Conservation (phyloP, 2,888 invertebrate species). For the Rhopalosiphum nymphaeae region DNA sequence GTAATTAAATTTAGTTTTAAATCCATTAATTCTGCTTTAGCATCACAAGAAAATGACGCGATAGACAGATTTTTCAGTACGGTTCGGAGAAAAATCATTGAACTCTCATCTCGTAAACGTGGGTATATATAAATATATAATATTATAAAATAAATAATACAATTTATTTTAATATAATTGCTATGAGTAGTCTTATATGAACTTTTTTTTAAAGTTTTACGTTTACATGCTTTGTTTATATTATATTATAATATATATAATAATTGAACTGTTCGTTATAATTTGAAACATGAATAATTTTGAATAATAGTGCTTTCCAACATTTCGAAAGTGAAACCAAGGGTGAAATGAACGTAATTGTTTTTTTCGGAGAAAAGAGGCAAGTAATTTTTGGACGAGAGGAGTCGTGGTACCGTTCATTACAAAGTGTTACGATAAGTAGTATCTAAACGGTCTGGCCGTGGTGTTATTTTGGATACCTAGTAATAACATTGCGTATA, state of each 20-base stretch:
- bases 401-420: not conserved
- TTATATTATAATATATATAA: not conserved
- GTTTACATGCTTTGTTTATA: not conserved
- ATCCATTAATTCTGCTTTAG: not conserved
- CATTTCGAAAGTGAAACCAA: not conserved
- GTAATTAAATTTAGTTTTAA: conserved; percentile 1
- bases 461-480: not conserved
- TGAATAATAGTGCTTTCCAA: not conserved
- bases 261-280: not conserved
- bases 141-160: not conserved
- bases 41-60: not conserved
- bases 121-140: not conserved
- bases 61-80: not conserved
- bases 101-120: not conserved
- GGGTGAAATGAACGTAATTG: not conserved
- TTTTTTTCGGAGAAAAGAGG: not conserved
- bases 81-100: not conserved
- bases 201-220: not conserved
- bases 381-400: not conserved
- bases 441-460: not conserved
- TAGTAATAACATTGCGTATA: not conserved
- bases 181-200: not conserved
- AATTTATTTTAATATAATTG: not conserved
- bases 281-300: not conserved
- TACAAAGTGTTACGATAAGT: not conserved